Conservation (phyloP, 2,797 vertebrate genomes). For the Liparis tanakae region DNA sequence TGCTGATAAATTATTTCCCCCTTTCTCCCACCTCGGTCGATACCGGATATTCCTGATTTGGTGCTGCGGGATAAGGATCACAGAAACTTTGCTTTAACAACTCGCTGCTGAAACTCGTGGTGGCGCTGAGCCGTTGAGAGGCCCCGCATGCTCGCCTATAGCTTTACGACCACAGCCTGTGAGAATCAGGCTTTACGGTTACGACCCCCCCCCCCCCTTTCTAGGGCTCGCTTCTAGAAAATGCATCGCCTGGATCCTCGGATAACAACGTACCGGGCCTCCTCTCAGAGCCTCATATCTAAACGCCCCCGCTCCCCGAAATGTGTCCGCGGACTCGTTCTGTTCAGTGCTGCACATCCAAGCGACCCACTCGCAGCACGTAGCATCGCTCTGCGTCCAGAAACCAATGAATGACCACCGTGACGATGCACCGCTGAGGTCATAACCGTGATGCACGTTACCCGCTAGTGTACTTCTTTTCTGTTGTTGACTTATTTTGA, state of each 20-base stretch:
- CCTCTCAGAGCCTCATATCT: conserved; percentile 32
- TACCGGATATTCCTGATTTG: conserved; percentile 53
- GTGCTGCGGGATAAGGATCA: conserved; percentile 68
- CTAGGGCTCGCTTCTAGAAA: conserved; percentile 60
- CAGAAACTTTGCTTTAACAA: conserved; percentile 76
- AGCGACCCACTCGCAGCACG: conserved; percentile 48
- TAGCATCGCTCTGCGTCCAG: conserved; percentile 50
- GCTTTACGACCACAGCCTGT: conserved; percentile 73
- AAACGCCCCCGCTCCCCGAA: conserved; percentile 37
- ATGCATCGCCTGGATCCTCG: conserved; percentile 54
- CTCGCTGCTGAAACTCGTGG: conserved; percentile 70
- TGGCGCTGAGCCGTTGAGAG: conserved; percentile 62
- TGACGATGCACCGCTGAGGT: conserved; percentile 42
- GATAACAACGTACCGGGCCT: conserved; percentile 33
- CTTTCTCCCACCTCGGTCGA: conserved; percentile 45
- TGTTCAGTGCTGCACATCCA: conserved; percentile 45
- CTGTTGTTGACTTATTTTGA: conserved; percentile 73
- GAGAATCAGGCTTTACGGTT: conserved; percentile 62
- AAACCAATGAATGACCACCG: conserved; percentile 30
- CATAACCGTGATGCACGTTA: conserved; percentile 54
- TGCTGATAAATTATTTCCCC: conserved; percentile 89
- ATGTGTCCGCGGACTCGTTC: conserved; percentile 44
- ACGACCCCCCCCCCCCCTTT: conserved; percentile 16
- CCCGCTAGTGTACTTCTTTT: conserved; percentile 61
- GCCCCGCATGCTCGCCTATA: conserved; percentile 67